phyloP scores from a whole-genome alignment of 92 coral and sea anemone genomes.

The Micromussa lordhowensis region DNA sequence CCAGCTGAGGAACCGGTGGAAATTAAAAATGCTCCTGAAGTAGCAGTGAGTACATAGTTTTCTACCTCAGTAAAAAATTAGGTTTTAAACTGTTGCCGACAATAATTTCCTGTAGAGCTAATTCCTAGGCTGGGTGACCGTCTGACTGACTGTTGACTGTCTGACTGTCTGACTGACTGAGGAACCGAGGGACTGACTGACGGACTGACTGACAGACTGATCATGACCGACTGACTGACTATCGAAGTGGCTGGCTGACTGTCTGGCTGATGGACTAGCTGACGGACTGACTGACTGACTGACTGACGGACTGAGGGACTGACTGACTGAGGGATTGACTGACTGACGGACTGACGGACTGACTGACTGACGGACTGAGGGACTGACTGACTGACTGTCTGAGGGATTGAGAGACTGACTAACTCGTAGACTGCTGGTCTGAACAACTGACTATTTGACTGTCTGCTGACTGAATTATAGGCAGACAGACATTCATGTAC shows the following conservation, averaged over 20 bases:
- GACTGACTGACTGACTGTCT: background rate
- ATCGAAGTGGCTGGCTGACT: background rate
- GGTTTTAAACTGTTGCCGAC: background rate
- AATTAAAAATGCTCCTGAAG: background rate
- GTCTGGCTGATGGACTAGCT: background rate
- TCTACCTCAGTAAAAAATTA: background rate
- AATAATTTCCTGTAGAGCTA: background rate
- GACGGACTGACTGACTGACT: background rate
- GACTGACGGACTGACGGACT: background rate
- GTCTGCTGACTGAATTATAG: background rate
- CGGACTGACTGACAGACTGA: background rate
- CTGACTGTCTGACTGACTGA: background rate
- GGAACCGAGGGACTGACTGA: background rate
- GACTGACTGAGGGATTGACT: background rate
- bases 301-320: background rate
- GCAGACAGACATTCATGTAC: too few relatives aligned
- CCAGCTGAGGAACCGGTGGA: slow-evolving; percentile 6
- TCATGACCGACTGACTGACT: background rate
- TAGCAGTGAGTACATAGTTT: slow-evolving; percentile 3
- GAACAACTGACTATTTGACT: background rate
- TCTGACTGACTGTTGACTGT: background rate
- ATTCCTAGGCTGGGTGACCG: background rate
- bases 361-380: background rate
- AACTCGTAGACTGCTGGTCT: background rate
- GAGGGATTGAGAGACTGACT: background rate